phyloP scores from a whole-genome alignment of 2,113 vertebrate genomes.

The Galemys pyrenaicus region DNA sequence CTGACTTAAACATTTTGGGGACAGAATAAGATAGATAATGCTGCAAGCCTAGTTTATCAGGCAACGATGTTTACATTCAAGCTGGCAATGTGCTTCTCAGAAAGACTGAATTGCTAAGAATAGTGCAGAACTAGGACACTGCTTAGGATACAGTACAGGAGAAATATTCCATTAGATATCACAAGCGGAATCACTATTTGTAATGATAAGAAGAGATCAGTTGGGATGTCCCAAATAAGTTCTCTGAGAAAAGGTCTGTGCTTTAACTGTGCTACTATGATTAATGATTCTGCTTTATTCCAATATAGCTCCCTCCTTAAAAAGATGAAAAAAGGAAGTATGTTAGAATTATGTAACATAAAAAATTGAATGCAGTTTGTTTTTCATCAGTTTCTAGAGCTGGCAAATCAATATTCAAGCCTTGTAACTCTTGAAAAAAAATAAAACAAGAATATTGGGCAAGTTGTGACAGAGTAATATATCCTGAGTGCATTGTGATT shows the following conservation, averaged over 20 bases:
- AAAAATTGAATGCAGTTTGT: constrained; percentile 30
- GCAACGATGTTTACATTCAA: constrained; percentile 11
- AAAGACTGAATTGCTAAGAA: constrained; percentile 65
- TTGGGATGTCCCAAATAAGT: constrained; percentile 57
- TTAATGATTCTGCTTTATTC: constrained; percentile 24
- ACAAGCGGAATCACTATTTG: constrained; percentile 49
- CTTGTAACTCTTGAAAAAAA: not conserved
- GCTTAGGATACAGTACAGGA: constrained; percentile 46
- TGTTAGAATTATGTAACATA: constrained; percentile 34
- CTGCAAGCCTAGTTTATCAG: constrained; percentile 46
- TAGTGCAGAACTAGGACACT: constrained; percentile 58
- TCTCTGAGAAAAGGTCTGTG: constrained; percentile 26
- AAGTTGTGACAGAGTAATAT: constrained; percentile 21
- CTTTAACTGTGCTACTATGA: constrained; percentile 41
- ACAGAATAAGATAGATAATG: constrained; percentile 48
- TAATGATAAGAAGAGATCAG: constrained; percentile 64
- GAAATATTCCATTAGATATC: constrained; percentile 68
- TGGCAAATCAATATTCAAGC: constrained; percentile 56
- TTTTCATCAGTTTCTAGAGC: constrained; percentile 31
- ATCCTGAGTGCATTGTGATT: constrained; percentile 37
- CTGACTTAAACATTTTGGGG: constrained; percentile 16
- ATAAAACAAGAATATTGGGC: not conserved
- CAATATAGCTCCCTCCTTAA: constrained; percentile 17
- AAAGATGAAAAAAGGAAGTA: not conserved
- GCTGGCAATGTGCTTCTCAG: constrained; percentile 14